Conservation (phyloP, 2,113 vertebrate genomes). For the Hyperoodon ampullatus region DNA sequence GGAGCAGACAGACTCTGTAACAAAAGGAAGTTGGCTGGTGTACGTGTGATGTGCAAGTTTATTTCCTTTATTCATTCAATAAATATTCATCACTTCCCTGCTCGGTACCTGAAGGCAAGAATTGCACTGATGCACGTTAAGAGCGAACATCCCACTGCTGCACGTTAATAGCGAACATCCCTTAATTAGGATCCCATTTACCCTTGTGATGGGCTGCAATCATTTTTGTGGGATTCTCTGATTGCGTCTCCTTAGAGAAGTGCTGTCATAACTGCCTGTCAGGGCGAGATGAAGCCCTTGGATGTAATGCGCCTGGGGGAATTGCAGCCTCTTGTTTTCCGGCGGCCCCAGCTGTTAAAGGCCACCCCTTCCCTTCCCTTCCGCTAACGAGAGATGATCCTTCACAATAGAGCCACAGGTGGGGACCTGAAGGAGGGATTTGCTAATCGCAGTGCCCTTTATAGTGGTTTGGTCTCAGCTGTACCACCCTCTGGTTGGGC, state of each 20-base stretch:
- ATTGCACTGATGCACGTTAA: not conserved
- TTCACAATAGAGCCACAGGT: conserved; percentile 15
- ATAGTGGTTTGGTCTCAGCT: not conserved
- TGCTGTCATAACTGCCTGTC: conserved; percentile 54
- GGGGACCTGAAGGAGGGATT: conserved; percentile 4
- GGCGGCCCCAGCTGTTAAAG: conserved; percentile 25
- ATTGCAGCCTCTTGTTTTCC: conserved; percentile 47
- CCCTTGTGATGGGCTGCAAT: not conserved
- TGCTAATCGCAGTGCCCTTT: conserved; percentile 33
- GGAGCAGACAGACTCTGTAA: not conserved
- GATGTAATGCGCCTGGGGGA: not conserved
- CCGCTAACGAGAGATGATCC: conserved; percentile 32
- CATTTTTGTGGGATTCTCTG: not conserved
- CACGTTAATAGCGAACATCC: not conserved
- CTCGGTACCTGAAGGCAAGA: not conserved
- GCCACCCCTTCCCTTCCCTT: conserved; percentile 20
- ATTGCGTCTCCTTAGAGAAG: conserved; percentile 19
- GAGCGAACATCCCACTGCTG: not conserved
- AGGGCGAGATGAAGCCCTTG: not conserved
- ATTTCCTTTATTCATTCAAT: not conserved
- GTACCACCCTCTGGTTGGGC: not conserved
- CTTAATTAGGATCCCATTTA: not conserved
- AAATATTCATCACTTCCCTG: not conserved
- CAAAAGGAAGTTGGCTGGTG: not conserved
- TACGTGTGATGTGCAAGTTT: rapidly evolving